Evolutionary conservation across 2,797 vertebrate species (phyloP).

Genomic region (Leptatherina wallacei): DNA sequence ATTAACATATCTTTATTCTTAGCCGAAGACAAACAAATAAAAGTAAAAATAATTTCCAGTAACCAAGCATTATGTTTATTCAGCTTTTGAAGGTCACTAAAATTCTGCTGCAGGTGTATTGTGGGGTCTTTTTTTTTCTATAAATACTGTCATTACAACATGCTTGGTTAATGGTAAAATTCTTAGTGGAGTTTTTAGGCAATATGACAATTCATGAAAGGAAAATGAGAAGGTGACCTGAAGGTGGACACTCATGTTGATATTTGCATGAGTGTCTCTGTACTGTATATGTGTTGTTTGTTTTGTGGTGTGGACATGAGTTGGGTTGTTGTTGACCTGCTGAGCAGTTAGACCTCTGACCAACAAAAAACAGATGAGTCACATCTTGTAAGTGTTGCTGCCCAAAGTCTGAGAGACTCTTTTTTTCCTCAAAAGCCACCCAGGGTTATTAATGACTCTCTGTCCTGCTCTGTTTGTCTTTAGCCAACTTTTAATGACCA

Average conservation of each 20-base stretch:
- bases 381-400: slow-evolving; percentile 21
- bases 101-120: slow-evolving; percentile 24
- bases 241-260: slow-evolving; percentile 12
- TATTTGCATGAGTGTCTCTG: slow-evolving; percentile 39
- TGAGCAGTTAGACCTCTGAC: slow-evolving; percentile 18
- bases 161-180: slow-evolving; percentile 23
- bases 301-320: slow-evolving; percentile 21
- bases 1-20: slow-evolving; percentile 28
- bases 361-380: slow-evolving; percentile 47
- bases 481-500: neutral
- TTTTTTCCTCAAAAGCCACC: slow-evolving; percentile 16
- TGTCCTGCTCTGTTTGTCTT: neutral
- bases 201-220: slow-evolving; percentile 20
- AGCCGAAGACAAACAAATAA: slow-evolving; percentile 44
- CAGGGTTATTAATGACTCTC: neutral
- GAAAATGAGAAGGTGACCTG: slow-evolving; percentile 16
- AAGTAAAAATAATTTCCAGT: slow-evolving; percentile 42
- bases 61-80: slow-evolving; percentile 46
- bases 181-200: slow-evolving; percentile 35
- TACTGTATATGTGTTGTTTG: slow-evolving; percentile 30
- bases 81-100: slow-evolving; percentile 6
- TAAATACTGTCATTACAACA: slow-evolving; percentile 47
- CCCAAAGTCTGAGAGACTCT: slow-evolving; percentile 9
- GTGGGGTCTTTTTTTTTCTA: slow-evolving; percentile 28
- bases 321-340: slow-evolving; percentile 37